These are phyloP conservation scores for Phenganax subtilis DNA, from an alignment of 92 coral and sea anemone genomes.

Conservation along the genomic window DNA sequence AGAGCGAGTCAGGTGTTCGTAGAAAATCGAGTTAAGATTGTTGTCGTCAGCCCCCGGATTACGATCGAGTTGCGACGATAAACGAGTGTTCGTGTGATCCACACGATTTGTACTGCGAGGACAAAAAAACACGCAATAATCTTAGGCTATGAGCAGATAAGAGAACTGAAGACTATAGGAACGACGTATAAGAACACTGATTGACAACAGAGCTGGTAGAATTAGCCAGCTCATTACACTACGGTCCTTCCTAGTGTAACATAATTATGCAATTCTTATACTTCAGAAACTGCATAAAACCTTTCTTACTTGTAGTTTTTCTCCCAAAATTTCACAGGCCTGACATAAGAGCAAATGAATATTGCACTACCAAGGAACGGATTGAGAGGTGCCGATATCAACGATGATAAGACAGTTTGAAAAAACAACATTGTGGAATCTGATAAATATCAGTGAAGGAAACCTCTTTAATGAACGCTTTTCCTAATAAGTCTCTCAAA, in stretches of 20 bases:
- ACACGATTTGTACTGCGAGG: constrained; percentile 80
- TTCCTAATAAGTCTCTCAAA: too few species aligned
- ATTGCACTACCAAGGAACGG: constrained; percentile 96
- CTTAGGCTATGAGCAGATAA: too few species aligned
- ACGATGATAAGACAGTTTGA: constrained; percentile 84
- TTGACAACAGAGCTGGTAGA: too few species aligned
- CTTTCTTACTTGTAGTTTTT: constrained; percentile 88
- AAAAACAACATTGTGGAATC: constrained; percentile 98
- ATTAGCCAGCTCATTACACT: too few species aligned
- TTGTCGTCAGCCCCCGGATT: constrained; percentile 97
- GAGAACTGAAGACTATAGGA: too few species aligned
- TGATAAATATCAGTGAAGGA: constrained; percentile 54
- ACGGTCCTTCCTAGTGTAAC: too few species aligned
- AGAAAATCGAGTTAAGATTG: constrained; percentile 89
- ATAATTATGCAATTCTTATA: not conserved
- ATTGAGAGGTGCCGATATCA: constrained; percentile 88
- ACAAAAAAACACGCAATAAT: not conserved
- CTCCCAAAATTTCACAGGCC: constrained; percentile 99
- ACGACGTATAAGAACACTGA: too few species aligned
- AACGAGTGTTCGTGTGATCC: constrained; percentile 94
- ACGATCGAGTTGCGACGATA: constrained; percentile 90
- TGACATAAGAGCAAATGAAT: constrained; percentile 87
- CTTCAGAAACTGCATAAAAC: not conserved
- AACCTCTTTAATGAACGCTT: not conserved
- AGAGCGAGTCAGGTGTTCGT: constrained; percentile 93